Conservation (phyloP, 1,140 invertebrate genomes). For the Hyles euphorbiae region DNA sequence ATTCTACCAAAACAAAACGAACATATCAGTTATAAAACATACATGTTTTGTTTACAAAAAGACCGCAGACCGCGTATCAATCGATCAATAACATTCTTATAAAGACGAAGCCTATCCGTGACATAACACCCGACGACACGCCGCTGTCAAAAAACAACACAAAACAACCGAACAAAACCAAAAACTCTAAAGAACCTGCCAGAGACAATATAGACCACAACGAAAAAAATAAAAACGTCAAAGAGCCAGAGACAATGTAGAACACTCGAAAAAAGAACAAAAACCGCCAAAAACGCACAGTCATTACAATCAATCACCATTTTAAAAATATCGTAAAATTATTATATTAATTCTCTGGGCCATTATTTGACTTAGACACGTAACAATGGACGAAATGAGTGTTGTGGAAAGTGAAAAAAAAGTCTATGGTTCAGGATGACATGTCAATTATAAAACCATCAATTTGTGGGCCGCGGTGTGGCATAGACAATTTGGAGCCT, state of each 20-base stretch:
- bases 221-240: no score
- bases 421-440: constrained; percentile 41
- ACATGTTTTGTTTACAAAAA: no score
- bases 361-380: constrained; percentile 66
- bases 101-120: no score
- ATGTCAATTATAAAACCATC: constrained; percentile 67
- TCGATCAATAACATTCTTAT: no score
- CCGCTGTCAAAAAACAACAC: no score
- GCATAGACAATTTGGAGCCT: constrained; percentile 14
- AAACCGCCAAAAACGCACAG: constrained; percentile 33
- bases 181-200: no score
- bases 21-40: no score
- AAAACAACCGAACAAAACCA: no score
- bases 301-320: constrained; percentile 72
- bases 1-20: no score
- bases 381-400: constrained; percentile 61
- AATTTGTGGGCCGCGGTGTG: constrained; percentile 29
- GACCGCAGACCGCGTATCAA: no score
- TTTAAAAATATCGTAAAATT: constrained; percentile 65
- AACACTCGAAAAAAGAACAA: constrained; percentile 2
- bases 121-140: no score
- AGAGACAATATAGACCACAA: no score
- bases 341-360: constrained; percentile 66
- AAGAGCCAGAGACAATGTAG: not conserved
- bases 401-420: constrained; percentile 41